Conservation (phyloP, 2,888 invertebrate species). For the Brachyopa scutellaris region DNA sequence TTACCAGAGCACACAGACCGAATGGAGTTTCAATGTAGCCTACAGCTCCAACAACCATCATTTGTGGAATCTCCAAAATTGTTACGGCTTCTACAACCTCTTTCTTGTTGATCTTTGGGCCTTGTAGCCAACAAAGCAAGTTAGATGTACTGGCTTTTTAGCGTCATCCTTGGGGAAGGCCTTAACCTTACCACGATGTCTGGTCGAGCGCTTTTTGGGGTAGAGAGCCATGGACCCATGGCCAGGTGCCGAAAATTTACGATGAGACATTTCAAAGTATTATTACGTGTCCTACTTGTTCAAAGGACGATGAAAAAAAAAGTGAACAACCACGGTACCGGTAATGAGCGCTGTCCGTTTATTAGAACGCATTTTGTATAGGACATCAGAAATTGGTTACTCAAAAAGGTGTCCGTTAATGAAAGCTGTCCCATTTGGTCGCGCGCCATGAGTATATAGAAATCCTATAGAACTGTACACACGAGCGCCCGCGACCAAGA, state of each 20-base stretch:
- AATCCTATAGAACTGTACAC: no score
- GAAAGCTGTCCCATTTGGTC: no score
- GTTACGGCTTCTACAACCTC: constrained; percentile 99
- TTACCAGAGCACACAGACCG: constrained; percentile 96
- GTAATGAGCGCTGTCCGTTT: no score
- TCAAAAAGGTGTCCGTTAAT: no score
- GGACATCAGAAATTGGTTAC: no score
- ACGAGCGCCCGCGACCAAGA: no score
- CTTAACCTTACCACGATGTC: constrained; percentile 99
- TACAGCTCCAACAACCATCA: constrained; percentile 98
- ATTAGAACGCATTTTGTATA: no score
- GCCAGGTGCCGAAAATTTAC: constrained; percentile 99
- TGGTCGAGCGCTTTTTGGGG: constrained; percentile 97
- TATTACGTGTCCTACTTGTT: constrained; percentile 76
- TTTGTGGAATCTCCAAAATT: constrained; percentile 95
- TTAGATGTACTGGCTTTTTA: constrained; percentile 97
- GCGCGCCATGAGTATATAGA: no score
- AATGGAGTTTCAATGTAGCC: constrained; percentile 99
- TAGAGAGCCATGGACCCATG: constrained; percentile 99
- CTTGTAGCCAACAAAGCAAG: constrained; percentile 98
- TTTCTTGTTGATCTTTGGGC: constrained; percentile 99
- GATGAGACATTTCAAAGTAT: constrained; percentile 87
- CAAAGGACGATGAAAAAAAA: no score
- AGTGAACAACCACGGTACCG: no score
- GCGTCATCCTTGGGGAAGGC: constrained; percentile 99